Conservation (phyloP, 2,113 vertebrate species). For the Lipophrys pholis region DNA sequence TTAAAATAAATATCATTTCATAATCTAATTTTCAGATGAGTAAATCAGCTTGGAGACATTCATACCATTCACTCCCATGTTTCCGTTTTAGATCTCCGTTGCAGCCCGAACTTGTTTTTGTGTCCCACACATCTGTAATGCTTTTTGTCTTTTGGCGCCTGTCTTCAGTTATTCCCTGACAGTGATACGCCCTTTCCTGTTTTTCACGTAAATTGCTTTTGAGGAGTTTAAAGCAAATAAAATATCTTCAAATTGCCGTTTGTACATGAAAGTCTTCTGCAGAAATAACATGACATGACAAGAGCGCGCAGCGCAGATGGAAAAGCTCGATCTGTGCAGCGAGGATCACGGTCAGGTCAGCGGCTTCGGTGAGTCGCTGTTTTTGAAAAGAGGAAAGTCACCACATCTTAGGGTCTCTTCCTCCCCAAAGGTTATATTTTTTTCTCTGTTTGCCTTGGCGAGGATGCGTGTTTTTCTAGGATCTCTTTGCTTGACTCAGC, state of each 20-base stretch:
- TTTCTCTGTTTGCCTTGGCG: slow-evolving; percentile 42
- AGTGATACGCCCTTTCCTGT: not conserved
- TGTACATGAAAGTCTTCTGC: not conserved
- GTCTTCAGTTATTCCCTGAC: slow-evolving; percentile 5
- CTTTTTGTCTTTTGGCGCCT: not conserved
- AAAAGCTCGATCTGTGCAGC: not conserved
- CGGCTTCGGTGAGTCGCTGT: not conserved
- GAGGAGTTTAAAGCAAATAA: slow-evolving; percentile 2
- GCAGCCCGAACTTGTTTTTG: not conserved
- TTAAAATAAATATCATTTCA: not conserved
- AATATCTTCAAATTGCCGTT: not conserved
- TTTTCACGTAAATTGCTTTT: not conserved
- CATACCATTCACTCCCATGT: not conserved
- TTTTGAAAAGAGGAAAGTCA: not conserved
- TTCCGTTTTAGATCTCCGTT: not conserved
- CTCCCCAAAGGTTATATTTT: not conserved
- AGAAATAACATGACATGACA: not conserved
- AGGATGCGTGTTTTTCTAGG: slow-evolving; percentile 33
- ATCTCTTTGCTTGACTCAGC: slow-evolving; percentile 43
- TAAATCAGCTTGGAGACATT: not conserved
- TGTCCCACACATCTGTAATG: no score
- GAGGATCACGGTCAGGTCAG: not conserved
- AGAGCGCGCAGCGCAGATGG: not conserved
- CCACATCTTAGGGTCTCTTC: slow-evolving; percentile 21
- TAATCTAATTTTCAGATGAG: not conserved